Evolutionary conservation across 1,140 invertebrate species (phyloP).

Genomic region (Rhynchophorus ferrugineus): DNA sequence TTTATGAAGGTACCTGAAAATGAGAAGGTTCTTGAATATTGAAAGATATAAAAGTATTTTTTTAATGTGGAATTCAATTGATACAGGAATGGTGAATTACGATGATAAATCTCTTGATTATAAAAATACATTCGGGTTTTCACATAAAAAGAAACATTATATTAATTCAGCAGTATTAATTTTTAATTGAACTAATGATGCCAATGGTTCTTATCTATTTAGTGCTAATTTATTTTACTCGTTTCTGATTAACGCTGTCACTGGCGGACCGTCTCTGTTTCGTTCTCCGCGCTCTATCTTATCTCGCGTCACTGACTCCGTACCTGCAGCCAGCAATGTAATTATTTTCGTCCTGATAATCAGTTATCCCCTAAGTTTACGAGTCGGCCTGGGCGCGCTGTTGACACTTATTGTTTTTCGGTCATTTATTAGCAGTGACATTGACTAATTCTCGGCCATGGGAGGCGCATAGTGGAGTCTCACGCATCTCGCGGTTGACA

Average conservation of each 20-base stretch:
- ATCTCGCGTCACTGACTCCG: conserved; percentile 11
- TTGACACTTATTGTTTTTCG: conserved; percentile 23
- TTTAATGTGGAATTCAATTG: too few relatives aligned
- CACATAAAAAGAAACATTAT: too few relatives aligned
- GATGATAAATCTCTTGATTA: too few relatives aligned
- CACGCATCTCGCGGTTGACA: conserved; percentile 8
- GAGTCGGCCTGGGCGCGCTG: conserved; percentile 13
- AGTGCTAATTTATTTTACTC: too few relatives aligned
- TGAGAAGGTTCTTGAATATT: too few relatives aligned
- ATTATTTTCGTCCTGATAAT: conserved; percentile 17
- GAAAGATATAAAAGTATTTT: too few relatives aligned
- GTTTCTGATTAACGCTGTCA: background rate
- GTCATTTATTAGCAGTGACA: conserved; percentile 17
- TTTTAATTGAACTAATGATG: too few relatives aligned
- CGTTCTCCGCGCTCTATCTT: conserved; percentile 8
- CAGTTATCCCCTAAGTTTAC: conserved; percentile 20
- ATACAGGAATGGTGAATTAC: too few relatives aligned
- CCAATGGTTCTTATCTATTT: too few relatives aligned
- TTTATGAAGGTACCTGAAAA: too few relatives aligned
- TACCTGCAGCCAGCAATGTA: conserved; percentile 17
- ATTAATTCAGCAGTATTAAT: too few relatives aligned
- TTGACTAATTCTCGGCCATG: conserved; percentile 18
- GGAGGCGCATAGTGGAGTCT: conserved; percentile 8
- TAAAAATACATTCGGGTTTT: too few relatives aligned
- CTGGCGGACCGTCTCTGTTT: background rate